Evolutionary conservation across 2,113 vertebrate species (phyloP).

Genomic region (Phoenicopterus ruber): DNA sequence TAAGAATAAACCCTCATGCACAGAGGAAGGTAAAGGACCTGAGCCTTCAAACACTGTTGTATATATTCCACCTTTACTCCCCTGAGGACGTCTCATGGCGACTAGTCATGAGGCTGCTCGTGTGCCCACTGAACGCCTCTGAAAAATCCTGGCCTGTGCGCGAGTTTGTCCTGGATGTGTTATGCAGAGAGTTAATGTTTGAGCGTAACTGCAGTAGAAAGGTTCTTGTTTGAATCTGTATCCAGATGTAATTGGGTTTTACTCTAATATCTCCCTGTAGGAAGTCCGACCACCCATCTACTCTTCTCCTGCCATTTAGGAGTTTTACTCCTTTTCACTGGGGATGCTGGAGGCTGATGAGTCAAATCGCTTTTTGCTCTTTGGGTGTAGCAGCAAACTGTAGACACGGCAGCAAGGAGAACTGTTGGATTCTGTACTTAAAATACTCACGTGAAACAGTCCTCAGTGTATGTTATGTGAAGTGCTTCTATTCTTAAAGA

Average conservation of each 20-base stretch:
- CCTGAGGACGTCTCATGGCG: background rate
- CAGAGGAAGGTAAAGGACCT: background rate
- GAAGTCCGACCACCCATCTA: background rate
- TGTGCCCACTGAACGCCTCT: background rate
- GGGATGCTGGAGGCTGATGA: background rate
- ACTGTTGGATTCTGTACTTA: background rate
- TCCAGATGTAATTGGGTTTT: background rate
- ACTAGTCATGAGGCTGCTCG: background rate
- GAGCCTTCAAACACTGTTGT: background rate
- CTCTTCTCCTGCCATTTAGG: background rate
- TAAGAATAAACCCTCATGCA: background rate
- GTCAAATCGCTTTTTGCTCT: background rate
- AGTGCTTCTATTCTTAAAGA: background rate
- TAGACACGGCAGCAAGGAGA: background rate
- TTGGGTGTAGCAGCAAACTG: background rate
- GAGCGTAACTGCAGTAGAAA: background rate
- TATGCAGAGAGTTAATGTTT: background rate
- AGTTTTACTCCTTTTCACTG: background rate
- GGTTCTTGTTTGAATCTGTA: background rate
- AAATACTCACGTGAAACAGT: background rate
- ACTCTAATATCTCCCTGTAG: background rate
- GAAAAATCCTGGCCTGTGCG: background rate
- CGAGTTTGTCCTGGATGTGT: background rate
- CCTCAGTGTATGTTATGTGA: rapidly evolving
- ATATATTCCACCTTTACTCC: background rate